Evolutionary conservation across 2,888 invertebrate species (phyloP).

Genomic region (Caenorhabditis uteleia): DNA sequence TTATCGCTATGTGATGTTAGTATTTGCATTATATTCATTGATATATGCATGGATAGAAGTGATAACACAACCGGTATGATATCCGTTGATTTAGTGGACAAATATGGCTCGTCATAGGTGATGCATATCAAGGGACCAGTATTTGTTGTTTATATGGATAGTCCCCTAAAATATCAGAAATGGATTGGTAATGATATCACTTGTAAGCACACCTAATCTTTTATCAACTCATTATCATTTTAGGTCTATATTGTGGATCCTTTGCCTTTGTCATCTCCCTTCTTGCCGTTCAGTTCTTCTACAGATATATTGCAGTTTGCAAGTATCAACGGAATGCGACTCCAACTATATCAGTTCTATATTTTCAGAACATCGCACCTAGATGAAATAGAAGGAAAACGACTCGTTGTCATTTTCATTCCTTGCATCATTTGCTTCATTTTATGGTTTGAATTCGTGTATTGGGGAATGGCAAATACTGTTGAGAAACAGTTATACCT

Average conservation of each 20-base stretch:
- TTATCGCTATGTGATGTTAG: neutral
- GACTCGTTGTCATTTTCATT: slow-evolving; percentile 14
- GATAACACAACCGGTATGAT: neutral
- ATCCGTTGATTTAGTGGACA: slow-evolving; percentile 6
- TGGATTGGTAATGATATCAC: slow-evolving; percentile 9
- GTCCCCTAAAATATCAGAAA: slow-evolving; percentile 4
- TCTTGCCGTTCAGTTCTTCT: slow-evolving; percentile 19
- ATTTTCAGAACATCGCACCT: no score
- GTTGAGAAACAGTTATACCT: slow-evolving; percentile 17
- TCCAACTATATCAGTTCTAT: no score
- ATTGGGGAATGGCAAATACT: slow-evolving; percentile 16
- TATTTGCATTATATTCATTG: neutral
- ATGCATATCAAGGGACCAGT: slow-evolving; percentile 16
- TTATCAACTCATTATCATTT: no score
- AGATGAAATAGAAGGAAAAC: no score
- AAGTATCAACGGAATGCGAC: slow-evolving; percentile 6
- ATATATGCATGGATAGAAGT: slow-evolving; percentile 1
- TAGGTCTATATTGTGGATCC: slow-evolving; percentile 22
- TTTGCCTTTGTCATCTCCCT: slow-evolving; percentile 22
- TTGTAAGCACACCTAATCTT: no score
- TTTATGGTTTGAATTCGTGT: slow-evolving; percentile 10
- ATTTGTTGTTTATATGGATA: slow-evolving; percentile 17
- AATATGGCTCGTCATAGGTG: slow-evolving; percentile 1
- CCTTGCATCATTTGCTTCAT: slow-evolving; percentile 16
- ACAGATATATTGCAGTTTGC: slow-evolving; percentile 19